Evolutionary conservation across 2,113 vertebrate species (phyloP).

Genomic region (Passer domesticus): DNA sequence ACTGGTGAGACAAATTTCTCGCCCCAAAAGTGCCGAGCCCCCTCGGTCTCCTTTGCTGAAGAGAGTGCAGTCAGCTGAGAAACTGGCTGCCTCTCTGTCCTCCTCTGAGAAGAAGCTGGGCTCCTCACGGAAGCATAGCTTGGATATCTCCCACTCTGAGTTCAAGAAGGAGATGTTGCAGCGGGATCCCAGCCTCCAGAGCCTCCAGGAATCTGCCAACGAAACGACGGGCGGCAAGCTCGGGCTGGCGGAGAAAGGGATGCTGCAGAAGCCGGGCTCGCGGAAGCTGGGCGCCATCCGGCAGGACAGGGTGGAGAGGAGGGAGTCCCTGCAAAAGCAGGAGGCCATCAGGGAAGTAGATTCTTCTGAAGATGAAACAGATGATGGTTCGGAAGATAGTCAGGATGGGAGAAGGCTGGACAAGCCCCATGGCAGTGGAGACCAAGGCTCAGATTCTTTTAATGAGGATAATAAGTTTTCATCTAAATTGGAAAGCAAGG

Average conservation of each 20-base stretch:
- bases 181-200: slow-evolving; percentile 84
- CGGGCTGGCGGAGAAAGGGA: slow-evolving; percentile 81
- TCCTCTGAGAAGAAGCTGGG: slow-evolving; percentile 83
- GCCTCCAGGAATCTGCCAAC: slow-evolving; percentile 81
- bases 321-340: slow-evolving; percentile 94
- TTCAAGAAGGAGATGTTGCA: slow-evolving; percentile 94
- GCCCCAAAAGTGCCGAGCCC: slow-evolving; percentile 92
- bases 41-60: slow-evolving; percentile 95
- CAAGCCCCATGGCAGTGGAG: slow-evolving; percentile 24
- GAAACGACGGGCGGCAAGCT: slow-evolving; percentile 76
- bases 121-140: slow-evolving; percentile 86
- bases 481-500: slow-evolving; percentile 64
- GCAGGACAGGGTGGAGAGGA: slow-evolving; percentile 90
- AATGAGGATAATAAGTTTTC: slow-evolving; percentile 63
- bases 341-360: slow-evolving; percentile 97
- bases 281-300: slow-evolving; percentile 89
- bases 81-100: slow-evolving; percentile 81
- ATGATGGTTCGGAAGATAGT: slow-evolving; percentile 90
- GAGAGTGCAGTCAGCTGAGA: slow-evolving; percentile 93
- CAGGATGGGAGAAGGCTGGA: slow-evolving; percentile 79
- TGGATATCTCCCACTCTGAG: slow-evolving; percentile 88
- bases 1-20: slow-evolving; percentile 86
- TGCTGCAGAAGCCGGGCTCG: slow-evolving; percentile 83
- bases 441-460: slow-evolving; percentile 57
- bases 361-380: slow-evolving; percentile 92